These are phyloP conservation scores for Ptilonorhynchus violaceus DNA, from an alignment of 2,113 vertebrate genomes.

Conservation along the genomic window DNA sequence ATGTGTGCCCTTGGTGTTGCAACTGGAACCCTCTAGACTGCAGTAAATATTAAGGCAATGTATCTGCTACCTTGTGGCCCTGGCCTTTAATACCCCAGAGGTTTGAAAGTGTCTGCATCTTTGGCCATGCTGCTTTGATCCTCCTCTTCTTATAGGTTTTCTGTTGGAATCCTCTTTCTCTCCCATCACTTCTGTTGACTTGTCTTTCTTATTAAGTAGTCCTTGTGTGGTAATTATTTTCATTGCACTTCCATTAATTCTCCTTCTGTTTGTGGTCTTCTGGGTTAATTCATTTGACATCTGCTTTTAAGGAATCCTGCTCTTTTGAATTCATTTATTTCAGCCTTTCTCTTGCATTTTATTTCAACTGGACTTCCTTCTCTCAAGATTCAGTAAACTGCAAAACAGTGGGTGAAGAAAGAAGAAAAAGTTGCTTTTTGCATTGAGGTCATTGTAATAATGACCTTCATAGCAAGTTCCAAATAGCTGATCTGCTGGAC, in stretches of 20 bases:
- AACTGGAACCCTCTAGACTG: slow-evolving; percentile 56
- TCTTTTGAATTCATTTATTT: neutral
- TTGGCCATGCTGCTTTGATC: neutral
- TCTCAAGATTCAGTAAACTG: neutral
- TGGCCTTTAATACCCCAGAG: neutral
- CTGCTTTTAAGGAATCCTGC: neutral
- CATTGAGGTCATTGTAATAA: neutral
- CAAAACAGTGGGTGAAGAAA: neutral
- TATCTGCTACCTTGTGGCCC: neutral
- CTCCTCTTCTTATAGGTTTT: neutral
- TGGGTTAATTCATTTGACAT: neutral
- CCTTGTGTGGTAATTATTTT: neutral
- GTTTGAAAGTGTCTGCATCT: neutral
- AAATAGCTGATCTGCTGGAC: neutral
- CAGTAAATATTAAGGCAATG: neutral
- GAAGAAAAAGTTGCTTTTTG: neutral
- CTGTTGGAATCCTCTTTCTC: neutral
- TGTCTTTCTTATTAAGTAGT: neutral
- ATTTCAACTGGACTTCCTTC: neutral
- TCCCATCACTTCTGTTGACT: neutral
- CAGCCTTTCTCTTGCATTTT: neutral
- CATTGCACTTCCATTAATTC: neutral
- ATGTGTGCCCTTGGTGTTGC: neutral
- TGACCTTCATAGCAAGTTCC: neutral
- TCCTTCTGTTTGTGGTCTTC: neutral